Base-by-base conservation (phyloP, 1,140 invertebrate species). In the Microplitis demolitor region DNA sequence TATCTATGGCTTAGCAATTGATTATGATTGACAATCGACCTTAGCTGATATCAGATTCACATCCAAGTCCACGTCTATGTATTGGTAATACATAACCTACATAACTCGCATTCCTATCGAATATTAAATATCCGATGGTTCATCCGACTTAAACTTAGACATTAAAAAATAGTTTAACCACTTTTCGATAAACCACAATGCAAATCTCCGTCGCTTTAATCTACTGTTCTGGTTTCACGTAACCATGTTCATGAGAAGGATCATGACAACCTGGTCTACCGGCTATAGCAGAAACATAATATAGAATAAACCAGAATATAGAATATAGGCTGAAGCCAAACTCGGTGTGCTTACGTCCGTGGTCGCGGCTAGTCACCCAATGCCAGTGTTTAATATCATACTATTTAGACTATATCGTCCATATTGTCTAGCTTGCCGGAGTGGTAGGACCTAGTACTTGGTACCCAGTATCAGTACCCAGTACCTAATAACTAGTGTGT, bases 331-430 rank as follows among this genome's bases (percentile, higher is more conserved):
- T 8, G 4, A 0, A 45, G 39, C 39, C 39, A 45, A 45, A 45
- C 39, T 45, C 11, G 33, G n/a, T 50, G 64, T 51, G 24, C 45
- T 53, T 50, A 66, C 14, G 45, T 51, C 13, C 13, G 16, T 81
- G 78, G 78, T 71, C 79, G 76, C 77, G 66, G 71, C 73, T 74
- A 75, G 75, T 77, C 39, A 45, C 5, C 34, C 51, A 37, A 34
- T 67, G 50, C 4, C 31, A 54, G 35, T 67, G 58, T 72, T 72
- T 67, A 60, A 67, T 72, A 72, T 53, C 24, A 53, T 13, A 35
- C 34, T 54, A 54, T 72, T 67, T 67, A 66, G 61, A 39, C 45
- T 37, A 13, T 50, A 62, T 16, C 4, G 8, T 62, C 14, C 24
- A 24, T 24, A 24, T 24, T 24, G 24, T 24, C 24, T 24, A 24